phyloP scores from a whole-genome alignment of 53 echinoderm and acorn worm genomes.

The Luidia sarsii region DNA sequence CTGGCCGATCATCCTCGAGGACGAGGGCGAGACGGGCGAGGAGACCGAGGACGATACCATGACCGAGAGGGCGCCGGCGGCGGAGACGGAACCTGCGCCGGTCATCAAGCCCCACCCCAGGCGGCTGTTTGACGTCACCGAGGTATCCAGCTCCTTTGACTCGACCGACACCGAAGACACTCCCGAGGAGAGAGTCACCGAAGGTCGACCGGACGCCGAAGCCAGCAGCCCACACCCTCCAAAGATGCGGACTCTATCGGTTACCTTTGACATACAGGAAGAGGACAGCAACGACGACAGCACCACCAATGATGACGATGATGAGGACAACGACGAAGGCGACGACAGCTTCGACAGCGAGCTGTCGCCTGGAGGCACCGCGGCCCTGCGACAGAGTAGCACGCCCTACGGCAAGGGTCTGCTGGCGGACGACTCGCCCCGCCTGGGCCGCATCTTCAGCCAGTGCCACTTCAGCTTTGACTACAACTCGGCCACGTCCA shows the following conservation, averaged over 20 bases:
- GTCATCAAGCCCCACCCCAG: conserved; percentile 43
- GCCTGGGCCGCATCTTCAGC: conserved; percentile 85
- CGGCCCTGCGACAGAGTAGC: not conserved
- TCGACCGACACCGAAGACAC: conserved; percentile 42
- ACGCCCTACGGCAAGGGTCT: conserved; percentile 58
- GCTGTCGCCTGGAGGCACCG: too few relatives aligned
- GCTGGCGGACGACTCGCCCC: conserved; percentile 66
- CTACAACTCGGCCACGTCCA: conserved; percentile 80
- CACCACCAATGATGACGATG: not conserved
- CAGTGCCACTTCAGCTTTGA: conserved; percentile 97
- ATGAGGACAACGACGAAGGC: conserved; percentile 17
- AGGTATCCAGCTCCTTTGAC: conserved; percentile 43
- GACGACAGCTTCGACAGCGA: conserved; percentile 10
- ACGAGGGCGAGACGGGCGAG: conserved; percentile 34
- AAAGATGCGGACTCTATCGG: conserved; percentile 51
- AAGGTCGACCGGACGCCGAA: not conserved
- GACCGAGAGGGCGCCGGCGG: not conserved
- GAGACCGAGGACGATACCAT: conserved; percentile 35
- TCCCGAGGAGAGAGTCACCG: not conserved
- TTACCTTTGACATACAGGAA: conserved; percentile 64
- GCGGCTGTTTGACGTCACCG: conserved; percentile 42
- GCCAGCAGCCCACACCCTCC: conserved; percentile 11
- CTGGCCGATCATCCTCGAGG: conserved; percentile 77
- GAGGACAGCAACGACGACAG: not conserved
- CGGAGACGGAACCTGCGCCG: not conserved